Percentiles rank a stretch among this genome's conserved stretches.
Evolutionary conservation across 2,888 invertebrate genomes (phyloP).

Genomic region (Hirtodrosophila duncani): DNA sequence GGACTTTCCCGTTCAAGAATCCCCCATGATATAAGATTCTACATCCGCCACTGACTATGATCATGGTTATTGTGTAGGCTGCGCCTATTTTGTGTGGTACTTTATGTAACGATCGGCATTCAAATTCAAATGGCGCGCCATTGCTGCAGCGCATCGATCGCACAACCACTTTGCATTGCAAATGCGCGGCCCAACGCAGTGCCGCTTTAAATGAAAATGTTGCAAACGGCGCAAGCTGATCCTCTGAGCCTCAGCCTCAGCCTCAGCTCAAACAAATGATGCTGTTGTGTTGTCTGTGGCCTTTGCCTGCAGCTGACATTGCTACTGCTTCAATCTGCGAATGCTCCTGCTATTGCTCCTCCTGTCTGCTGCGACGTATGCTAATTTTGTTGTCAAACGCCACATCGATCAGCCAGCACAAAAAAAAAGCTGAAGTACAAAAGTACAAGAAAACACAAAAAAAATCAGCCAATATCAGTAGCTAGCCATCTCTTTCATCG

Average conservation of each 20-base stretch:
- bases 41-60: too few species aligned
- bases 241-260: conserved; percentile 6
- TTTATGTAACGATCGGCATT: conserved; percentile 64
- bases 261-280: conserved; percentile 15
- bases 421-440: background rate
- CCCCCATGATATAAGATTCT: too few species aligned
- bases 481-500: background rate
- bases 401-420: conserved; percentile 55
- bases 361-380: conserved; percentile 42
- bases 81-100: conserved; percentile 36
- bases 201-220: conserved; percentile 26
- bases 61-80: conserved; percentile 6
- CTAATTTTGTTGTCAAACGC: conserved; percentile 67
- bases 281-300: conserved; percentile 4
- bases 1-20: too few species aligned
- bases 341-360: conserved; percentile 5
- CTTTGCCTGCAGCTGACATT: conserved; percentile 5
- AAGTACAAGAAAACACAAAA: background rate
- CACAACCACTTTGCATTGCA: conserved; percentile 32
- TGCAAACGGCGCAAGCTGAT: background rate
- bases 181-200: conserved; percentile 16
- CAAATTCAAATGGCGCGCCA: conserved; percentile 12
- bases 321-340: background rate
- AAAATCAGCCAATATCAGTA: conserved; percentile 8
- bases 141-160: conserved; percentile 11